Base-by-base conservation (phyloP, 2,113 vertebrate genomes). In the Nipponia nippon region DNA sequence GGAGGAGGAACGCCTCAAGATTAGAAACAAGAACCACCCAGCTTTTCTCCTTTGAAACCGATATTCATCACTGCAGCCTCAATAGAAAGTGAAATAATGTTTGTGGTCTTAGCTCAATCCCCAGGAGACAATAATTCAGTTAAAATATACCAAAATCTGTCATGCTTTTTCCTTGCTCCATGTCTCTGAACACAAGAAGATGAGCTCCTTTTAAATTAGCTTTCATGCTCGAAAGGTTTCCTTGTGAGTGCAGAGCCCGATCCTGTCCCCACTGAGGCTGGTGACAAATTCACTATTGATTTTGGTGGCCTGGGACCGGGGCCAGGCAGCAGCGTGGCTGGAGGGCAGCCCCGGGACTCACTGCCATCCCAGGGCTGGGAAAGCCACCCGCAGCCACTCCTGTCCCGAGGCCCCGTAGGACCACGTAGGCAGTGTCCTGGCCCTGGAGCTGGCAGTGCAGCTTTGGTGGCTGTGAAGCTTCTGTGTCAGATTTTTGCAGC, bases 181-280 rank as follows among this genome's bases (percentile, higher is more conserved):
- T 53, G 73, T 78, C 93, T 95, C 92, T 66, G 71, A 96, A 92
- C 89, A 75, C 77, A 76, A 75, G 90, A 75, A 95, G 93, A 84
- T 83, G 91, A 87, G 93, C 38, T 96, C 83, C 95, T 95, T 93
- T 90, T 89, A 97, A 96, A 97, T 96, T 86, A 96, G 95, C 95
- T 97, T 91, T 96, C 94, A 95, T 93, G 95, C 94, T 95, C n/a
- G 3, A 97, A 93, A 89, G 90, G 70, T 93, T 97, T 96, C 93
- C 94, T 58, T 90, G 90, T 66, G 95, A 11, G 3, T 56, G 75
- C 55, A 50, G 80, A 95, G 94, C 71, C 93, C 2, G 3, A 58
- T 88, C 85, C 83, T 70, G 71, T 81, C 89, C 87, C 93, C 4
- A 2, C 44, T 42, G 83, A 88, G 87, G 49, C 78, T 7, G 7